Evolutionary conservation across 2,797 vertebrate species (phyloP), one percentile per base, ranked within the genome.

Genomic region (Apogon hyalosoma): DNA sequence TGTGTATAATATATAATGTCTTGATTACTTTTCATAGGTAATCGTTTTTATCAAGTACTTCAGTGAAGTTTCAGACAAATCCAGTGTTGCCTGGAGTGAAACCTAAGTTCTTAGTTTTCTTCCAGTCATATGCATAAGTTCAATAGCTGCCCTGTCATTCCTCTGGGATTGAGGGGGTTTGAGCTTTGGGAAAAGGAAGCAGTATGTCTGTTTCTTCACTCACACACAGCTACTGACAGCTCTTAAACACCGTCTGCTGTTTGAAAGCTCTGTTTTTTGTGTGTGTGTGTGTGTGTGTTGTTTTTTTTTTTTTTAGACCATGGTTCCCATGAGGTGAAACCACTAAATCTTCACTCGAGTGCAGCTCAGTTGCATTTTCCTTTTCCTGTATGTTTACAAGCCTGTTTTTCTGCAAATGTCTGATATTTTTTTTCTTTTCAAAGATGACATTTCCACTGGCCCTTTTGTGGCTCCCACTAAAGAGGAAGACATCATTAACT

Each of bases 401-500:
- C 36, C 2, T 24, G 52, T 43, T 47, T 69, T 36, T 63, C 56
- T 50, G 33, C 45, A 19, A 33, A 50, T 13, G 11, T 54, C 48
- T 15, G 41, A 15, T 10, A 16, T 19, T 42, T 28, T 48, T 60
- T 38, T 14, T 18, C 40, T 55, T 0, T 24, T 61, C 53, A 40
- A 56, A 75, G 72, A 83, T 72, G 66, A 62, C 49, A 76, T 88
- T 82, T 82, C 75, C 78, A 73, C 28, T 24, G 40, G 56, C 24
- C 38, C 18, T 73, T 54, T 67, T 72, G 41, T 60, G 57, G 39
- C 41, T 31, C 18, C 6, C 51, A 63, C n/a, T 38, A 4, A 77
- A 78, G 55, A 81, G 59, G 73, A 84, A 75, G 69, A 41, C 51
- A 41, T 84, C 21, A 18, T 90, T 76, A 86, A 69, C 39, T 74